Percentiles rank a stretch among this genome's conserved stretches.
phyloP scores from a whole-genome alignment of 2,888 invertebrate species.

The Baronia brevicornis region DNA sequence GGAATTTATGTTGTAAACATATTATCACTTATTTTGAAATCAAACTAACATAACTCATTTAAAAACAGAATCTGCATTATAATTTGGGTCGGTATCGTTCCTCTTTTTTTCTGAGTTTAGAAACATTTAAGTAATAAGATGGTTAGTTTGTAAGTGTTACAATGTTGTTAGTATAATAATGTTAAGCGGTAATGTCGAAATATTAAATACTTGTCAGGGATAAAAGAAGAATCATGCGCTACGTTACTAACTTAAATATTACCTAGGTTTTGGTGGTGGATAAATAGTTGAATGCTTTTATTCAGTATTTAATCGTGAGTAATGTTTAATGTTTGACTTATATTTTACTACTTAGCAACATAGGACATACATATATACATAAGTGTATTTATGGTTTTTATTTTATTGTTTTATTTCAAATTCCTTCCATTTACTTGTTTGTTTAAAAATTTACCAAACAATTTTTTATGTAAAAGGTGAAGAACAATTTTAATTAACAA shows the following conservation, averaged over 20 bases:
- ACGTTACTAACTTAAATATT: conserved; percentile 50
- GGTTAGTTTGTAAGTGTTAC: conserved; percentile 53
- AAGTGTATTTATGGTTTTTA: conserved; percentile 51
- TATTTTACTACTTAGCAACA: conserved; percentile 46
- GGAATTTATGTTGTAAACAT: too few species aligned
- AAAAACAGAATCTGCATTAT: too few species aligned
- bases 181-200: conserved; percentile 15
- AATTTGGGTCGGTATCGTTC: too few species aligned
- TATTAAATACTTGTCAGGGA: conserved; percentile 16
- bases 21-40: too few species aligned
- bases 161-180: conserved; percentile 26
- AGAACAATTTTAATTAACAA: too few species aligned
- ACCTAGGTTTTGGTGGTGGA: conserved; percentile 62
- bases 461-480: too few species aligned
- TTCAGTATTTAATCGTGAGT: conserved; percentile 57
- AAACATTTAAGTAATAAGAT: conserved; percentile 38
- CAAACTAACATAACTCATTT: too few species aligned
- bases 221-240: conserved; percentile 27
- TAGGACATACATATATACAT: conserved; percentile 41
- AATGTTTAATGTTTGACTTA: conserved; percentile 50
- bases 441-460: too few species aligned
- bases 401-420: conserved; percentile 36
- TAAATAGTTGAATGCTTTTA: conserved; percentile 48
- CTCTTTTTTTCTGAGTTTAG: too few species aligned
- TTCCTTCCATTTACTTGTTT: too few species aligned